phyloP scores from a whole-genome alignment of 2,888 invertebrate species.

The Smittia sp. region DNA sequence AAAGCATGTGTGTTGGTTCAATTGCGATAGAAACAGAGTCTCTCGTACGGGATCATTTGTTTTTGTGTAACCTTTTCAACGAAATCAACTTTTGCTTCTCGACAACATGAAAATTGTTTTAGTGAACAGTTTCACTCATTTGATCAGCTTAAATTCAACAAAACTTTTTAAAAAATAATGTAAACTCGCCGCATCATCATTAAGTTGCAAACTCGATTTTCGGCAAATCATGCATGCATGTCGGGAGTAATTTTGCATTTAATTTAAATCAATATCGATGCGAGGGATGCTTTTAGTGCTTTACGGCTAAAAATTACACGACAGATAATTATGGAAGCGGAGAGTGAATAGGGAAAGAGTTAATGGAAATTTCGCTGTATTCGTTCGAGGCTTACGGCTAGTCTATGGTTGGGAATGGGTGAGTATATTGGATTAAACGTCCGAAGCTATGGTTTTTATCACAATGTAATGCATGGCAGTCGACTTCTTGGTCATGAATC shows the following conservation, averaged over 20 bases:
- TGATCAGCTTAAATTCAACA: no score
- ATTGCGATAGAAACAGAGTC: no score
- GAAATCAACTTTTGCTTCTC: no score
- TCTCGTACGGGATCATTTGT: no score
- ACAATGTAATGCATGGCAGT: not conserved
- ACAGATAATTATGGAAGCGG: constrained; percentile 23
- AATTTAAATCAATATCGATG: constrained; percentile 39
- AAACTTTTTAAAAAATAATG: no score
- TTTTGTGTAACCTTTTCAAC: no score
- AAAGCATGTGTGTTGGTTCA: constrained; percentile 2
- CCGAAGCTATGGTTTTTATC: constrained; percentile 4
- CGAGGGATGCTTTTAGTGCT: not conserved
- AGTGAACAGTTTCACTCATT: no score
- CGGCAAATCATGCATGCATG: not conserved
- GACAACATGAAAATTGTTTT: no score
- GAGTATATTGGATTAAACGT: constrained; percentile 12
- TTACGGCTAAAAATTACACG: not conserved
- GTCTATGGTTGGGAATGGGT: not conserved
- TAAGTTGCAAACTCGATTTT: constrained; percentile 20
- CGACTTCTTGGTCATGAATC: not conserved
- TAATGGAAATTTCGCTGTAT: constrained; percentile 8
- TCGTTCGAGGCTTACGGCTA: constrained; percentile 2
- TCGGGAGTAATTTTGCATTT: constrained; percentile 27
- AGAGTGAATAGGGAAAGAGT: not conserved
- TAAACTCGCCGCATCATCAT: constrained; percentile 32